Evolutionary conservation across 2,888 invertebrate species (phyloP), one percentile per base, ranked within the genome.

Genomic region (Uloborus plumipes): DNA sequence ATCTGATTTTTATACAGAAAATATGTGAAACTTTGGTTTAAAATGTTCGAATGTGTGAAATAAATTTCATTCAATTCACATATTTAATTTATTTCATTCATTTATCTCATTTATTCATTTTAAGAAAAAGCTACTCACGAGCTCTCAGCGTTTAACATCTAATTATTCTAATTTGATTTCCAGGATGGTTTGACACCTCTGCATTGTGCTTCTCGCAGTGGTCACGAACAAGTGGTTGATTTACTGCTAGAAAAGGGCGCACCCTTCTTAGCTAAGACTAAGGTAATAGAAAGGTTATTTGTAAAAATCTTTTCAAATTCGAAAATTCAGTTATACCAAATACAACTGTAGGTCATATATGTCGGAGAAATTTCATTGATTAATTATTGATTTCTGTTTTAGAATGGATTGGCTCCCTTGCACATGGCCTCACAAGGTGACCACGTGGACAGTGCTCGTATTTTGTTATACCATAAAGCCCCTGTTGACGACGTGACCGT

Each of bases 381-480:
- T 11, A 39, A 7, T 39, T 39, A 9, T 39, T 55, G 7, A 31
- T 20, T 20, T 79, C 53, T 55, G 69, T 76, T 70, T 39, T 50
- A 91, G 90, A 91, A 91, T 88, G 92, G 99, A 7, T 91, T 99
- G 80, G 97, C 98, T 2, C 98, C 99, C 0, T 91, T 99, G 50
- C 99, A 99, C 90, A 99, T 99, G 99, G 96, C 99, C 6, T 97
- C 98, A 1, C 99, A 99, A 90, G 99, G 99, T 6, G 99, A 99
- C 90, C 99, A 99, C 89, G 97, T 98, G 6, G 98, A 99, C 88
- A 97, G 98, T 13, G 99, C 99, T 0, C 91, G 98, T 69, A 97
- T 98, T 86, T 92, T 99, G 20, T 93, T 99, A 47, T 95, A 96
- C 87, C 96, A 99, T 88, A 93, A 97, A 85, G 98, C 99, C 0